These are phyloP conservation scores for Columbina picui DNA, from an alignment of 2,113 vertebrate genomes.

Conservation along the genomic window DNA sequence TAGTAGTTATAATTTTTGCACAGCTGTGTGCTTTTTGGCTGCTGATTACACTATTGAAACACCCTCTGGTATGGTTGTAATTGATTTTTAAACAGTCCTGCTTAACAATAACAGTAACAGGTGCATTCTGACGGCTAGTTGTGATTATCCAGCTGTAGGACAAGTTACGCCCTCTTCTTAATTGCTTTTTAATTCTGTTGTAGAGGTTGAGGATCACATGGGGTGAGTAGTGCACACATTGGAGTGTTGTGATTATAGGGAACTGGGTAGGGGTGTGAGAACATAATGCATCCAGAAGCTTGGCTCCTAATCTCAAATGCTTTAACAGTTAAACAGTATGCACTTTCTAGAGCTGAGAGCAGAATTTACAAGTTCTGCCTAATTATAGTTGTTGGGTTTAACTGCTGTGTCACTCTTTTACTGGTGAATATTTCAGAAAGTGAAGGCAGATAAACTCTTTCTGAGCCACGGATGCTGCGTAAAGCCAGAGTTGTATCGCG, in stretches of 20 bases:
- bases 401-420: neutral
- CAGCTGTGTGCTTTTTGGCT: neutral
- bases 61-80: neutral
- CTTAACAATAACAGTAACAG: neutral
- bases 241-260: neutral
- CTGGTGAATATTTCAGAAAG: neutral
- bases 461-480: neutral
- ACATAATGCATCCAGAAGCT: neutral
- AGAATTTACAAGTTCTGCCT: neutral
- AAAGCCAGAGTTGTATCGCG: neutral
- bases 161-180: neutral
- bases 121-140: fast-evolving
- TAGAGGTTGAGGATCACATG: neutral
- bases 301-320: neutral
- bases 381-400: neutral
- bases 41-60: neutral
- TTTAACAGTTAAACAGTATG: neutral
- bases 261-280: neutral
- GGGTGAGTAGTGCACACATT: fast-evolving
- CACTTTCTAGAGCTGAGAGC: neutral
- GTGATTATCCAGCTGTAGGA: neutral
- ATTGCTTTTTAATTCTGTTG: neutral
- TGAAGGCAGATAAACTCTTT: neutral
- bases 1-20: neutral
- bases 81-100: neutral